A percentile compares a stretch with the other conserved stretches of the same genome.
These are phyloP conservation scores for Nautilus pompilius DNA, from an alignment of 1,140 invertebrate species.

Conservation along the genomic window DNA sequence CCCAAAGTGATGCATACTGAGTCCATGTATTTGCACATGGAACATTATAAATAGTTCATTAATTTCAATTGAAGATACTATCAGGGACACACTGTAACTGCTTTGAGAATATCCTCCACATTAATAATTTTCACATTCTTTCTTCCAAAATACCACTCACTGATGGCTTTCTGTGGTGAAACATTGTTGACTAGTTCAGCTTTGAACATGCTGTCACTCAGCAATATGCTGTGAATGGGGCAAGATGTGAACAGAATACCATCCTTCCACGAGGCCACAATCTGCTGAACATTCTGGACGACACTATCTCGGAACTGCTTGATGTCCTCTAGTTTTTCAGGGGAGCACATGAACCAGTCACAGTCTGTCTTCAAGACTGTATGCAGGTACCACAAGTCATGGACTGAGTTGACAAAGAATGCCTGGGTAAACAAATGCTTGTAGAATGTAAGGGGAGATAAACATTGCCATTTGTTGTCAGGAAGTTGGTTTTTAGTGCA, in stretches of 20 bases:
- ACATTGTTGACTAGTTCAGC: background rate
- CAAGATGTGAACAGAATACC: slow-evolving; percentile 30
- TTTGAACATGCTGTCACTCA: slow-evolving; percentile 15
- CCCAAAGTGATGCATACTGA: too few relatives aligned
- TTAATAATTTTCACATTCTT: background rate
- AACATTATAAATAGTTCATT: too few relatives aligned
- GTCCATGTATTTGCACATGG: too few relatives aligned
- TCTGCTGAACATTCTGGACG: slow-evolving; percentile 4
- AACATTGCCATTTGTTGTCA: slow-evolving; percentile 23
- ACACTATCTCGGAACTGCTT: slow-evolving; percentile 9
- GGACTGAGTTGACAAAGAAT: slow-evolving; percentile 31
- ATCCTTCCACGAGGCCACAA: slow-evolving; percentile 22
- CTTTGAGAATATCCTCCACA: background rate
- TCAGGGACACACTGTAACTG: background rate
- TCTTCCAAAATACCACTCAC: slow-evolving; percentile 1
- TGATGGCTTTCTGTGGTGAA: background rate
- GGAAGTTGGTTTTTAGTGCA: slow-evolving; percentile 18
- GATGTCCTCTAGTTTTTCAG: slow-evolving; percentile 12
- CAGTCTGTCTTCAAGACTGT: slow-evolving; percentile 22
- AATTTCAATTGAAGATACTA: too few relatives aligned
- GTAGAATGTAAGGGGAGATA: slow-evolving; percentile 25
- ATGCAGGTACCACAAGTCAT: slow-evolving; percentile 28
- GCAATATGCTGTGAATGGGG: slow-evolving; percentile 22
- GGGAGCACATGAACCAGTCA: slow-evolving; percentile 12
- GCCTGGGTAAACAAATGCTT: slow-evolving; percentile 27